Evolutionary conservation across 2,888 invertebrate genomes (phyloP).

Genomic region (Lutraria lutraria): DNA sequence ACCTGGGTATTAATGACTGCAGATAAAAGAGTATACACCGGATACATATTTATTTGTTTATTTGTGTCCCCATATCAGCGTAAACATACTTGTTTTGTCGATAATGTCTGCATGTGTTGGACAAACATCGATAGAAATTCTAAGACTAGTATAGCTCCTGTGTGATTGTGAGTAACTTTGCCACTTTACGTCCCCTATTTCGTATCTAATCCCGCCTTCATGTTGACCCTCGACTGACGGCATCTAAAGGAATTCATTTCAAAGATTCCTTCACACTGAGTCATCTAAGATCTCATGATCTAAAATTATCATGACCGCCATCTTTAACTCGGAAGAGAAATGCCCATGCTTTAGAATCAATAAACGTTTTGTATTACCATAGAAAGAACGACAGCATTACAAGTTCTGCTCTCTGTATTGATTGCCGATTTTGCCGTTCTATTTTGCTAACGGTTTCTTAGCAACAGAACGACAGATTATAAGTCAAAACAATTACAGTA

Average conservation of each 20-base stretch:
- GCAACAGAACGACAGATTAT: slow-evolving; percentile 6
- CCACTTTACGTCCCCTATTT: not conserved
- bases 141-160: no score
- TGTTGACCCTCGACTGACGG: not conserved
- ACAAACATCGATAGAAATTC: no score
- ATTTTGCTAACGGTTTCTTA: not conserved
- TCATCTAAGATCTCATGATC: not conserved
- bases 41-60: no score
- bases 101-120: no score
- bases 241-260: not conserved
- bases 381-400: not conserved
- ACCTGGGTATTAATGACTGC: no score
- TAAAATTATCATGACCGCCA: not conserved
- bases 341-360: not conserved
- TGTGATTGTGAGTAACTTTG: no score
- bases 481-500: not conserved
- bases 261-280: not conserved
- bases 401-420: not conserved
- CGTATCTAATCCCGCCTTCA: not conserved
- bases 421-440: slow-evolving; percentile 1
- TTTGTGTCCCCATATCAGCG: no score
- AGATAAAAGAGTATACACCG: no score
- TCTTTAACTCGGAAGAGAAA: not conserved
- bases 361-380: not conserved
- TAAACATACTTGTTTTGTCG: no score